A percentile compares a stretch with the other conserved stretches of the same genome.
Conservation (phyloP, 1,140 invertebrate genomes). For the Pomacea maculata region DNA sequence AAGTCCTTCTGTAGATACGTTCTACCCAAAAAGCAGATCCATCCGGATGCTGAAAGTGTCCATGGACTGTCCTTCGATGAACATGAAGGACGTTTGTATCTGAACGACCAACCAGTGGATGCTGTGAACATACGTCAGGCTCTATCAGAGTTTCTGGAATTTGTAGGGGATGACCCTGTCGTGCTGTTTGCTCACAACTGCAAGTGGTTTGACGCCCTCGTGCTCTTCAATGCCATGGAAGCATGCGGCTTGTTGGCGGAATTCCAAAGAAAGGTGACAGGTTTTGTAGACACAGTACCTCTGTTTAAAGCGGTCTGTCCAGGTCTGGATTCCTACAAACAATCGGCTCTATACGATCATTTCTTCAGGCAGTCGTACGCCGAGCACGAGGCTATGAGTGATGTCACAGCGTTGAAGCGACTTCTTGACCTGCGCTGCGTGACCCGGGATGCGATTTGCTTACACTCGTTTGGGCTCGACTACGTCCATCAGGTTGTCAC, state of each 20-base stretch:
- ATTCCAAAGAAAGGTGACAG: not conserved
- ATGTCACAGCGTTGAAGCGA: not conserved
- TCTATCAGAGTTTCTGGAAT: not conserved
- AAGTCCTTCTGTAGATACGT: not conserved
- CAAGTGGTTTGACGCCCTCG: not conserved
- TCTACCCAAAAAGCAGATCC: not conserved
- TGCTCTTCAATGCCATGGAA: not conserved
- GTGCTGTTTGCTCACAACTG: slow-evolving; percentile 10
- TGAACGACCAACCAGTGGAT: not conserved
- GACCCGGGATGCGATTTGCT: too few relatives aligned
- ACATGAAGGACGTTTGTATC: not conserved
- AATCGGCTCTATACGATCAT: not conserved
- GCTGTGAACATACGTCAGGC: not conserved
- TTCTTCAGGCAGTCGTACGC: not conserved
- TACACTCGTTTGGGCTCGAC: too few relatives aligned
- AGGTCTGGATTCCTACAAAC: not conserved
- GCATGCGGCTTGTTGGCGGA: not conserved
- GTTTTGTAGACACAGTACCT: slow-evolving; percentile 11
- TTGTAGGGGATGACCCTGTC: not conserved
- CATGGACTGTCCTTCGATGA: not conserved
- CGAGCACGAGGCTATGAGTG: slow-evolving; percentile 2
- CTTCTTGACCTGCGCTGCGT: too few relatives aligned
- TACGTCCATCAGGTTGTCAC: too few relatives aligned
- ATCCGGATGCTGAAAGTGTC: not conserved
- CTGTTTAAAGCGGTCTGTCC: not conserved